These are phyloP conservation scores for Smutsia temminckii DNA, from an alignment of 2,797 vertebrate species.

Conservation along the genomic window DNA sequence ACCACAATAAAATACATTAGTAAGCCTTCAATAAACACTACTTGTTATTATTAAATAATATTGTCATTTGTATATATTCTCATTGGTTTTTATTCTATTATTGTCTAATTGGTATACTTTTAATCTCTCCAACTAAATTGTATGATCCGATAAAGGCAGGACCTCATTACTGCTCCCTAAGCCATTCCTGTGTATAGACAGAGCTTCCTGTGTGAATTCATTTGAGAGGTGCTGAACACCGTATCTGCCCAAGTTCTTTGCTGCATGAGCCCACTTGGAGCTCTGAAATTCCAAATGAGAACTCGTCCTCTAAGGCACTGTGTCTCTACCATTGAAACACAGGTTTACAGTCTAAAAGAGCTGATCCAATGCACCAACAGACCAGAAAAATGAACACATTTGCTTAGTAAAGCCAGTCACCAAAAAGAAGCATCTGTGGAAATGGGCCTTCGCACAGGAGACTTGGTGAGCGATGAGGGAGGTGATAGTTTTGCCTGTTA, in stretches of 20 bases:
- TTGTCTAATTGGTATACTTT: not conserved
- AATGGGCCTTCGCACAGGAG: not conserved
- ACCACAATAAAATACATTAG: not conserved
- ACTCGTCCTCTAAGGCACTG: not conserved
- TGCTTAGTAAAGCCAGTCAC: not conserved
- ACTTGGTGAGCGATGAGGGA: not conserved
- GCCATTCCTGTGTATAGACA: not conserved
- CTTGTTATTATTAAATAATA: not conserved
- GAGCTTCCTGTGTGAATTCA: not conserved
- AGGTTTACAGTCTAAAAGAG: not conserved
- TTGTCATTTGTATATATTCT: slow-evolving; percentile 13
- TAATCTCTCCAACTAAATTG: not conserved
- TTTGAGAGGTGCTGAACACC: not conserved
- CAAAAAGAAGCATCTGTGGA: not conserved
- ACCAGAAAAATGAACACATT: not conserved
- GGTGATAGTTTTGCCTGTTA: not conserved
- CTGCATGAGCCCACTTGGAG: not conserved
- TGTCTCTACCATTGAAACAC: not conserved
- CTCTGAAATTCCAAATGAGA: not conserved
- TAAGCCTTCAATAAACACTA: not conserved
- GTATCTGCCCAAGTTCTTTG: not conserved
- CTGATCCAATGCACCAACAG: not conserved
- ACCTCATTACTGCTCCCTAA: not conserved
- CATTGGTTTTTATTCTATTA: not conserved
- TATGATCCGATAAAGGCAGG: not conserved